These are phyloP conservation scores for Augochlora pura DNA, from an alignment of 1,140 invertebrate species.

Conservation along the genomic window DNA sequence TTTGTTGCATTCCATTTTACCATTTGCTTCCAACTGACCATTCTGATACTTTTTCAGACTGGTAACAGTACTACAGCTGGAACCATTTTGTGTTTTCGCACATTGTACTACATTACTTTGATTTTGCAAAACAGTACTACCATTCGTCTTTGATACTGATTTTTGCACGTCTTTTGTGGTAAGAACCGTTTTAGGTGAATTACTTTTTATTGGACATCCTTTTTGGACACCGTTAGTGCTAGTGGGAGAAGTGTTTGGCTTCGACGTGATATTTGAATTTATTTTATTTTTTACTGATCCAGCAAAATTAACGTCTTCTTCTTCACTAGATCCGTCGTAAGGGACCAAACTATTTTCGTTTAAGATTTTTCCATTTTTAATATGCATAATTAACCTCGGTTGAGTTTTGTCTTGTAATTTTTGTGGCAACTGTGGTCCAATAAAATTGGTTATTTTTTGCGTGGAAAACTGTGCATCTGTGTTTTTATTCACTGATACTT, in stretches of 20 bases:
- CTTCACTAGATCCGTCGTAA: constrained; percentile 78
- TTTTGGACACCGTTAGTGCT: constrained; percentile 52
- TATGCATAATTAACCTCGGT: constrained; percentile 68
- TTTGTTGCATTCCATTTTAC: constrained; percentile 55
- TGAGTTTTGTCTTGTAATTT: constrained; percentile 70
- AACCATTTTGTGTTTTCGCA: constrained; percentile 55
- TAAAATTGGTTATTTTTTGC: constrained; percentile 65
- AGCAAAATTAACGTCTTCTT: constrained; percentile 66
- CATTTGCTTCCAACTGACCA: constrained; percentile 62
- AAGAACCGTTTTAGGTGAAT: constrained; percentile 20
- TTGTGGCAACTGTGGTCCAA: constrained; percentile 72
- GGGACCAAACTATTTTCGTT: constrained; percentile 76
- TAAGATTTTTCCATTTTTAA: constrained; percentile 73
- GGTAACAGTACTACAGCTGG: constrained; percentile 53
- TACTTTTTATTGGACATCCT: constrained; percentile 45
- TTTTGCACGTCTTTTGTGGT: constrained; percentile 60
- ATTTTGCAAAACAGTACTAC: constrained; percentile 33
- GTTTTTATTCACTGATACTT: constrained; percentile 49
- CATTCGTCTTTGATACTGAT: constrained; percentile 44
- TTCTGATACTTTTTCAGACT: constrained; percentile 68
- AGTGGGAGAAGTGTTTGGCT: constrained; percentile 31
- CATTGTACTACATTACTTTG: constrained; percentile 40
- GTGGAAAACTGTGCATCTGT: constrained; percentile 31
- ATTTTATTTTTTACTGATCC: constrained; percentile 44
- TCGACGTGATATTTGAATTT: constrained; percentile 12